Percentiles rank a stretch among this genome's conserved stretches.
Conservation (phyloP, 2,888 invertebrate species). For the Helobdella robusta region DNA sequence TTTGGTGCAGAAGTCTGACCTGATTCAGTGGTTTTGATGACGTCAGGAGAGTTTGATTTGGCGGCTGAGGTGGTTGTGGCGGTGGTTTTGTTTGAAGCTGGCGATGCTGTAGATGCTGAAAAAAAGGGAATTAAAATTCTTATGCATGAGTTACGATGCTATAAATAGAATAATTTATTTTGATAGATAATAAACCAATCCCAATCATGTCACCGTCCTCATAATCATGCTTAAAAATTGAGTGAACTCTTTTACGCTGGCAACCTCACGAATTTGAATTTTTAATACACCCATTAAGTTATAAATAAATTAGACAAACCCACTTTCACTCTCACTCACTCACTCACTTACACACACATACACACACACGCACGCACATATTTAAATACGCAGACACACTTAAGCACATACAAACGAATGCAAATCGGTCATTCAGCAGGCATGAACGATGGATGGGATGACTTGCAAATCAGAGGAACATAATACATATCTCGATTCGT, state of each 20-base stretch:
- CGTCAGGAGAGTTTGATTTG: not conserved
- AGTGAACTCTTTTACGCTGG: too few relatives aligned
- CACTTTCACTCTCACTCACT: constrained; percentile 16
- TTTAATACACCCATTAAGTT: too few relatives aligned
- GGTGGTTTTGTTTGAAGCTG: not conserved
- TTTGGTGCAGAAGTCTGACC: not conserved
- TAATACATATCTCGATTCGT: too few relatives aligned
- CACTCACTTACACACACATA: constrained; percentile 19
- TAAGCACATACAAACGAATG: constrained; percentile 6
- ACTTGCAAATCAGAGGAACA: too few relatives aligned
- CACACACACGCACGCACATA: constrained; percentile 21
- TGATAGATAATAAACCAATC: too few relatives aligned
- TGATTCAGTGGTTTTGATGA: not conserved
- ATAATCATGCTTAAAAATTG: too few relatives aligned
- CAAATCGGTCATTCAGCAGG: not conserved
- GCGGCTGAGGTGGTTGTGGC: not conserved
- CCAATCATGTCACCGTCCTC: too few relatives aligned
- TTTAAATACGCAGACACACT: constrained; percentile 16
- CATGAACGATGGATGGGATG: not conserved
- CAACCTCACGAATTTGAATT: too few relatives aligned
- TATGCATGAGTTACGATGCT: not conserved
- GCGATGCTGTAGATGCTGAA: not conserved
- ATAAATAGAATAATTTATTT: too few relatives aligned
- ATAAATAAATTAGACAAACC: constrained; percentile 1
- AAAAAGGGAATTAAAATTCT: not conserved